A percentile compares a stretch with the other conserved stretches of the same genome.
Conservation (phyloP, 2,797 vertebrate species). For the Microctenopoma stevenorrisi region DNA sequence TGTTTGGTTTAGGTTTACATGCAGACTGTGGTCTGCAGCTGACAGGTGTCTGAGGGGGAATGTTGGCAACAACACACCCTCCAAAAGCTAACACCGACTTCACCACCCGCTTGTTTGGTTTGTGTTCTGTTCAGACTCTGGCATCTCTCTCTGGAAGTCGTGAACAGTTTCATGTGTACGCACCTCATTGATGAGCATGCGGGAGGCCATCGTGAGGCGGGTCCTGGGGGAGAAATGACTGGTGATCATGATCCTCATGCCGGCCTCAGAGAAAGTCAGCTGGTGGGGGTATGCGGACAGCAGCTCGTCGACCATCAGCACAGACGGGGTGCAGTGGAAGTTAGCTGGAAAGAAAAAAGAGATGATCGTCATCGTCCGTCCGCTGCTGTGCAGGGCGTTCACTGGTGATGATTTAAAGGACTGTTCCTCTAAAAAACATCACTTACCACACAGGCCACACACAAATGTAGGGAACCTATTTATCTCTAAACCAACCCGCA, state of each 20-base stretch:
- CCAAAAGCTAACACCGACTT: constrained; percentile 23
- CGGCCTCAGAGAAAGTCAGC: constrained; percentile 96
- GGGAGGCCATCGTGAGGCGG: constrained; percentile 97
- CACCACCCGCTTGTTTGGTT: constrained; percentile 32
- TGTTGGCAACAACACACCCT: background rate
- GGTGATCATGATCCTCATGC: constrained; percentile 99
- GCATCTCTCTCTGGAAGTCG: background rate
- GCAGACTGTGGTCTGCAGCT: constrained; percentile 22
- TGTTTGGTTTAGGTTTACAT: constrained; percentile 41
- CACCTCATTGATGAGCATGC: constrained; percentile 99
- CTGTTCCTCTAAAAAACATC: too few species aligned
- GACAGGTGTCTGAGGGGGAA: constrained; percentile 38
- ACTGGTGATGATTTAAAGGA: background rate
- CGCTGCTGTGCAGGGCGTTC: background rate
- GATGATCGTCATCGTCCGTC: background rate
- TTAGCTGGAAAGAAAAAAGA: constrained; percentile 78
- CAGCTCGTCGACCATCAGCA: constrained; percentile 98
- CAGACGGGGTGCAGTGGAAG: constrained; percentile 91
- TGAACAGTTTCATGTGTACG: constrained; percentile 11
- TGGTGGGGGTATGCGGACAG: constrained; percentile 96
- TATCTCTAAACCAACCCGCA: too few species aligned
- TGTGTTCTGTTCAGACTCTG: constrained; percentile 29
- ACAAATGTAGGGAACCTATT: too few species aligned
- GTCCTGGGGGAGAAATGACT: constrained; percentile 97
- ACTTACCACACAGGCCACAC: too few species aligned